Base-by-base conservation (phyloP, 2,888 invertebrate genomes). In the Trichogramma evanescens region DNA sequence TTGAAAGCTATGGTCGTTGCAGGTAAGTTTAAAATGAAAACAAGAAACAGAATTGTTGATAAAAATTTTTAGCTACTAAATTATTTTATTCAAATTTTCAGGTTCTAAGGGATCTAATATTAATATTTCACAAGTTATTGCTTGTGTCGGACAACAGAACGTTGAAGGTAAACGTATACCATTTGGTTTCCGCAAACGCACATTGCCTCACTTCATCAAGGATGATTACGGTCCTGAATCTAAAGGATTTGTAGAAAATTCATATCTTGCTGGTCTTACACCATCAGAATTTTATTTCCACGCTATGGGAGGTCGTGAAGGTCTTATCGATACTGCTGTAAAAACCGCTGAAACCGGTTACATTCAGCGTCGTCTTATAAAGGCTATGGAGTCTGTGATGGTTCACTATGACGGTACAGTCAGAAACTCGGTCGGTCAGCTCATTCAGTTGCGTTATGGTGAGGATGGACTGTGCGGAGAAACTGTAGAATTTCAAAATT, bases 131-230 rank as follows among this genome's bases (percentile, higher is more conserved):
- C 99, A 99, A 85, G 98, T 99, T 85, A 99, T 99, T 85, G 99
- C 99, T 80, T 99, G 99, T 85, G 99, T 99, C 72, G 99, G 99
- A 4, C 99, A 99, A 80, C 99, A 99, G 80, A 99, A 99, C 86
- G 99, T 99, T 67, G 99, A 99, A 85, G 99, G 99, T 80, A 99
- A 99, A 82, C 95, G 99, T 74, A 99, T 99, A 74, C 99, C 99
- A 0, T 99, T 99, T 72, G 99, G 99, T 46, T 99, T 99, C 78
- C 89, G 98, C 56, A 98, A 99, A 79, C 86, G 99, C 67, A 99
- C 99, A 0, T 81, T 99, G 59, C 99, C 99, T 0, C 99, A 99
- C 79, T 99, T 99, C 83, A 99, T 99, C 77, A 99, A 99, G 80
- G 98, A 99, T 79, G 99, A 99, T 86, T 99, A 99, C 74, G 99